These are phyloP conservation scores for Ceratosolen fusciceps DNA, from an alignment of 1,140 invertebrate species.

Conservation along the genomic window DNA sequence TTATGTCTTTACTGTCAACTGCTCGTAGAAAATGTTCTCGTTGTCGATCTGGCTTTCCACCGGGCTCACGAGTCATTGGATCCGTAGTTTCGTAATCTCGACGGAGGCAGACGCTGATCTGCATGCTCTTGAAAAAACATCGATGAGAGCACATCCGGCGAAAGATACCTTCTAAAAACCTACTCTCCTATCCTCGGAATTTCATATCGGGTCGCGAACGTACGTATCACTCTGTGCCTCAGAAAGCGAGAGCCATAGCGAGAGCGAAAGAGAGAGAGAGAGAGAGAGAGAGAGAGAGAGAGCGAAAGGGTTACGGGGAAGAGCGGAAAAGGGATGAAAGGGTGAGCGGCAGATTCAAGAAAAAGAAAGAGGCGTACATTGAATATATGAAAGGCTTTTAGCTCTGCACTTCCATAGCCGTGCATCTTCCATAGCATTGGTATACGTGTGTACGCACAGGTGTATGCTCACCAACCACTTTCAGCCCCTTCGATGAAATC, in stretches of 20 bases:
- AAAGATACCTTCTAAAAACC: slow-evolving; percentile 25
- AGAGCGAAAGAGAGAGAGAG: slow-evolving; percentile 21
- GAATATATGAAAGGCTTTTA: slow-evolving; percentile 21
- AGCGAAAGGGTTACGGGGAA: background rate
- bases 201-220: background rate
- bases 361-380: background rate
- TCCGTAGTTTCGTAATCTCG: background rate
- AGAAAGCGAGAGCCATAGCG: too few relatives aligned
- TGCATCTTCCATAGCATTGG: background rate
- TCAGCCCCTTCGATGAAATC: background rate
- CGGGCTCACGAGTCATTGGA: background rate
- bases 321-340: too few relatives aligned
- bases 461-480: too few relatives aligned
- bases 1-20: background rate
- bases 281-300: background rate
- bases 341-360: too few relatives aligned
- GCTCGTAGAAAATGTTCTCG: background rate
- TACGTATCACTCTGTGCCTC: too few relatives aligned
- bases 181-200: background rate
- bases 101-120: background rate
- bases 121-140: background rate
- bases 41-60: background rate
- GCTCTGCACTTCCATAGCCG: background rate
- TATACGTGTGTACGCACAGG: background rate
- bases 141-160: background rate